phyloP scores from a whole-genome alignment of 2,113 vertebrate genomes.

The Ophiodon elongatus region DNA sequence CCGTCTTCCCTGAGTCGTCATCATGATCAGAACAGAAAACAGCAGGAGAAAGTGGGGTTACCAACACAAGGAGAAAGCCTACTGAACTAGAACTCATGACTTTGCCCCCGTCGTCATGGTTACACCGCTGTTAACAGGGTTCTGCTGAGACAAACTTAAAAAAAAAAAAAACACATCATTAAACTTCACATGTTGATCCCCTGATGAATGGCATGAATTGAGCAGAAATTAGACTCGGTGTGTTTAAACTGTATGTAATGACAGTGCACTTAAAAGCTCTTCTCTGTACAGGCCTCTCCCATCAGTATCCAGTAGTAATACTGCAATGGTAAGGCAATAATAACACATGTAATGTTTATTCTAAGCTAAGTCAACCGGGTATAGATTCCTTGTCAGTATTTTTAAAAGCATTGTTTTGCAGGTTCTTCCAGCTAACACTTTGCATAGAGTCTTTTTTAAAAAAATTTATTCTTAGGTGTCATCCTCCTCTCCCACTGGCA shows the following conservation, averaged over 20 bases:
- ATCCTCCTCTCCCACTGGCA: background rate
- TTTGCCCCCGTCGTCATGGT: conserved; percentile 40
- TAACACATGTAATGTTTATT: background rate
- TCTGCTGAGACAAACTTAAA: conserved; percentile 62
- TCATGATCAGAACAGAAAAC: conserved; percentile 21
- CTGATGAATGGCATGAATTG: conserved; percentile 53
- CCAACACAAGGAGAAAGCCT: background rate
- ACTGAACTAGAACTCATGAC: conserved; percentile 19
- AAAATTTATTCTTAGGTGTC: background rate
- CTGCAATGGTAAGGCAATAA: background rate
- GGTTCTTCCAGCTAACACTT: background rate
- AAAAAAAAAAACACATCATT: conserved; percentile 61
- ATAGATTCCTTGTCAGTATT: background rate
- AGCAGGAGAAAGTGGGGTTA: conserved; percentile 1
- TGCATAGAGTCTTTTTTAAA: background rate
- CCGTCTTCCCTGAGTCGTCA: background rate
- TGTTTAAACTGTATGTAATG: conserved; percentile 58
- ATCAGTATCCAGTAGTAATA: background rate
- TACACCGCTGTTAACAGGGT: conserved; percentile 35
- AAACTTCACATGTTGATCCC: conserved; percentile 17
- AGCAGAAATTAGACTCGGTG: conserved; percentile 39
- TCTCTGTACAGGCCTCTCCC: conserved; percentile 5
- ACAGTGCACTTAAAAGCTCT: conserved; percentile 51
- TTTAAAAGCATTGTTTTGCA: background rate
- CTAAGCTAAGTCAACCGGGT: background rate